Base-by-base conservation (phyloP, 2,113 vertebrate genomes). In the Craseonycteris thonglongyai region DNA sequence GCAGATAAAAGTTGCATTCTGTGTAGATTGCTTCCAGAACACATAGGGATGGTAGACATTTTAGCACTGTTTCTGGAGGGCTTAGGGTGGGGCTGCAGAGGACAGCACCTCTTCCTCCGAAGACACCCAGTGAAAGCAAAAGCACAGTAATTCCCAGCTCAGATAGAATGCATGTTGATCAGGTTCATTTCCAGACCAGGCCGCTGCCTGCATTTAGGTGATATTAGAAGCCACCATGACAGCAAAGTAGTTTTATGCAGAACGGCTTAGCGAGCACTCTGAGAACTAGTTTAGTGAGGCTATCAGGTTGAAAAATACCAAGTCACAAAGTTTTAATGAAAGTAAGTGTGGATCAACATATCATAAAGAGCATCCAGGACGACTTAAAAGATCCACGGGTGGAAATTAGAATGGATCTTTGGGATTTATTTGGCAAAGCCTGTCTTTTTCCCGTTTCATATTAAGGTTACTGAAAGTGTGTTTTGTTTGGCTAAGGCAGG, bases 381-480 rank as follows among this genome's bases (percentile, higher is more conserved):
- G 97, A 97, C 98, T 98, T 98, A 98, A 98, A 98, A 98, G 98
- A 98, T 98, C 98, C 97, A 97, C 78, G 97, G 98, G 98, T 98
- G 97, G 98, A 98, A 98, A 98, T 98, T 98, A 98, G 98, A 98
- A 98, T 98, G 97, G 98, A 98, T 98, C 98, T 98, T 98, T 19
- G 28, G 98, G 98, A 98, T 98, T 98, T 98, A 98, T 97, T 98
- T 97, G 93, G 98, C 98, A 98, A 98, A 98, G 98, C 98, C 97
- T 91, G 92, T 97, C 98, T 98, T 97, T 97, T 78, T 22, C 94
- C 97, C 93, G 1, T 97, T 98, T 98, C 98, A 96, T 98, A 98
- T 98, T 97, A 98, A 98, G 97, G 96, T 97, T 95, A 90, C 97
- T 90, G 97, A 96, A 97, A 98, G 97, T 97, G 95, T 92, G 95